A percentile compares a stretch with the other conserved stretches of the same genome.
Evolutionary conservation across 1,140 invertebrate species (phyloP).

Genomic region (Drosophila nasuta): DNA sequence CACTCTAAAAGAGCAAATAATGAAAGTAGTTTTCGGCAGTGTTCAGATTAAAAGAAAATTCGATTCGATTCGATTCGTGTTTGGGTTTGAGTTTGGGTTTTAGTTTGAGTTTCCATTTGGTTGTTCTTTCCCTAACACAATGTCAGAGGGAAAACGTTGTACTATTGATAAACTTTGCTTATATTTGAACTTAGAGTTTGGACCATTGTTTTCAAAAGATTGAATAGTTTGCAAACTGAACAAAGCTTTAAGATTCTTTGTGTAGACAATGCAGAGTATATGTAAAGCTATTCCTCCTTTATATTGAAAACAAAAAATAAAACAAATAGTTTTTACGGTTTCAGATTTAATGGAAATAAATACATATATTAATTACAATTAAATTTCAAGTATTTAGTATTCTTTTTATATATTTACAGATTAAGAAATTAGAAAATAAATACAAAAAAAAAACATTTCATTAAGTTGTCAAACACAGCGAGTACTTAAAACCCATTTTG

Average conservation of each 20-base stretch:
- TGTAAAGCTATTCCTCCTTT: no score
- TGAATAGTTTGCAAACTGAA: constrained; percentile 3
- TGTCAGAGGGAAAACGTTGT: neutral
- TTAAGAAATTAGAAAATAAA: no score
- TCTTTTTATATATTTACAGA: no score
- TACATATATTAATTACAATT: neutral
- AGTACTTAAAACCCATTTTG: no score
- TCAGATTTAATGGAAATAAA: no score
- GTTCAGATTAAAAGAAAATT: constrained; percentile 33
- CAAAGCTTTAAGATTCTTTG: neutral
- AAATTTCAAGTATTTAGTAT: neutral
- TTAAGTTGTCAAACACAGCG: no score
- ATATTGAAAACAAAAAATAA: no score
- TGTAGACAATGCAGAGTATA: neutral
- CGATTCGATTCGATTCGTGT: neutral
- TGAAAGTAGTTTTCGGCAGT: constrained; percentile 16
- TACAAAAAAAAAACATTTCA: no score
- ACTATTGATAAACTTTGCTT: constrained; percentile 13
- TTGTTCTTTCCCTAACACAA: neutral
- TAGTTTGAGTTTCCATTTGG: no score
- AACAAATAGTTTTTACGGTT: no score
- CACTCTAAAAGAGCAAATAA: constrained; percentile 25
- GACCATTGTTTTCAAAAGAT: constrained; percentile 2
- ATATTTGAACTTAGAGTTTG: constrained; percentile 5
- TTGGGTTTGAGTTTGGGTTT: no score